Evolutionary conservation across 2,113 vertebrate genomes (phyloP), one percentile per base, ranked within the genome.

Genomic region (Falcunculus frontatus): DNA sequence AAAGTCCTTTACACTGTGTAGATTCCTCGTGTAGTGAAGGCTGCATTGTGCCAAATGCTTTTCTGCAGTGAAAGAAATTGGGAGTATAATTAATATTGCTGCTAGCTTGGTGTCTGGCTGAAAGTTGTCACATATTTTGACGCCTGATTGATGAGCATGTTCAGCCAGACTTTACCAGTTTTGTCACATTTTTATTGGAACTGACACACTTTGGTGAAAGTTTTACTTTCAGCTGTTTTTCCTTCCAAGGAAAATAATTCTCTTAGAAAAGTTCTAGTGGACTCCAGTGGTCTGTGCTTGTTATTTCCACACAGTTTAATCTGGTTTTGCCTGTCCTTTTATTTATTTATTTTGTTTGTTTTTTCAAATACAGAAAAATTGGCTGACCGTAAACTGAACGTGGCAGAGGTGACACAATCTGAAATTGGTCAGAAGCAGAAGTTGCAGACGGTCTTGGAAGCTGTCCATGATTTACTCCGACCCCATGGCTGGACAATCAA

Each of bases 381-480:
- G 95, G 99, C 98, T 0, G 97, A 97, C 84, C 97, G 97, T 88
- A 99, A 99, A 95, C 98, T 99, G 97, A 99, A 99, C 0, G 99
- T 99, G 92, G 99, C 99, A 0, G 99, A 99, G 97, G 99, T 99
- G 97, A 99, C 99, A 0, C 99, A 99, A 76, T 99, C 99, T 0
- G 99, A 99, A 95, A 98, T 99, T 13, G 99, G 98, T 33, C 99
- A 99, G 97, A 99, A 99, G 53, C 99, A 99, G 95, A 99, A 99
- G 97, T 96, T 99, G 70, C 99, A 99, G 97, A 99, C 99, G 0
- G 99, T 99, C 22, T 96, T 99, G 96, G 99, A 99, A 79, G 98
- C 99, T 3, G 98, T 99, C 44, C 99, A 99, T 1, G 98, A 98
- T 23, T 85, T 99, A 62, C 98, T 99, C 49, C 97, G 98, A 62